phyloP scores from a whole-genome alignment of 2,888 invertebrate species.

The Eubasilissa splendida region DNA sequence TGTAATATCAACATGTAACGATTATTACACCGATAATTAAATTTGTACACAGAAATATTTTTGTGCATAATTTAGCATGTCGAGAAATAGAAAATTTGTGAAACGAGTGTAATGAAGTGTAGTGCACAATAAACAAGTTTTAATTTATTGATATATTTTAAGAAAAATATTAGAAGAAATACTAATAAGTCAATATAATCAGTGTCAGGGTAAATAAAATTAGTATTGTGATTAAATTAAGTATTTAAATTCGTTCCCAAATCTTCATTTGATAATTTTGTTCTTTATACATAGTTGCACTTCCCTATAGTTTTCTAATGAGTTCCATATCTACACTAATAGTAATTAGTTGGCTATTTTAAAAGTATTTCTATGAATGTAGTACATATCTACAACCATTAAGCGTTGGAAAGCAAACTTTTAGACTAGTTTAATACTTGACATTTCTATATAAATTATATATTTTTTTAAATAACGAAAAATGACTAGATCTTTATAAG shows the following conservation, averaged over 20 bases:
- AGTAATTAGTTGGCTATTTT: conserved; percentile 1
- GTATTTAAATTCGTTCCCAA: not conserved
- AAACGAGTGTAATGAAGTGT: not conserved
- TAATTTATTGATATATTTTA: not conserved
- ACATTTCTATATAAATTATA: not conserved
- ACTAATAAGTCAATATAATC: not conserved
- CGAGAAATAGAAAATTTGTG: conserved; percentile 3
- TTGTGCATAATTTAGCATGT: conserved; percentile 4
- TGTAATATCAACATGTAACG: not conserved
- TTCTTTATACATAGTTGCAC: not conserved
- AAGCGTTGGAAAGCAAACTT: conserved; percentile 8
- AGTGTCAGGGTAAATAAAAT: not conserved
- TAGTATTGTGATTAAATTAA: not conserved
- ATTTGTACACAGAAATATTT: conserved; percentile 13
- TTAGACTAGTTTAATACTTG: not conserved
- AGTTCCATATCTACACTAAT: conserved; percentile 10
- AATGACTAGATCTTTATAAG: no score
- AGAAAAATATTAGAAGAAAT: not conserved
- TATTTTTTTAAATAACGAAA: no score
- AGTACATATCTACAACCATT: conserved; percentile 10
- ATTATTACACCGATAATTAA: not conserved
- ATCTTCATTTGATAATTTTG: not conserved
- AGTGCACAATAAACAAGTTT: not conserved
- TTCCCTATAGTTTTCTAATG: not conserved
- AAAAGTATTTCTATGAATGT: conserved; percentile 1